These are phyloP conservation scores for Andrena praecox DNA, from an alignment of 2,888 invertebrate species.

Conservation along the genomic window DNA sequence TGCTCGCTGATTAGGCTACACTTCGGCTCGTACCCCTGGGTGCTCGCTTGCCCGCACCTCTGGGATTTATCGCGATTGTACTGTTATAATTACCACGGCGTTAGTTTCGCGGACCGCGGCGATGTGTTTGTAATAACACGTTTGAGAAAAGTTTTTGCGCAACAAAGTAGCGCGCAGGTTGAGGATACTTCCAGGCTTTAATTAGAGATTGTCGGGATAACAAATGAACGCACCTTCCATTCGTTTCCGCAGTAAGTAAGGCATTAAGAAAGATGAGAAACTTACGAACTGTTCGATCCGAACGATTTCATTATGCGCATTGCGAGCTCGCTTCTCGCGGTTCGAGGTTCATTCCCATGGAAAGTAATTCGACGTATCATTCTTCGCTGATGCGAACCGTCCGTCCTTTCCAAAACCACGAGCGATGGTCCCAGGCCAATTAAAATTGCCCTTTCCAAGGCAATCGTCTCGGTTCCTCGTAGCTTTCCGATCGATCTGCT, in stretches of 20 bases:
- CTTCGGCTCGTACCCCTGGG: background rate
- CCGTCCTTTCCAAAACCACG: background rate
- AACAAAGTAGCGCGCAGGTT: background rate
- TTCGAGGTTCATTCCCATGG: background rate
- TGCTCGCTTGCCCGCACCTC: background rate
- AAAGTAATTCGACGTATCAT: background rate
- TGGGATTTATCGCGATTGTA: background rate
- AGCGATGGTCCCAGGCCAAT: slow-evolving; percentile 28
- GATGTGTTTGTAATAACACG: background rate
- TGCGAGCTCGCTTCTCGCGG: background rate
- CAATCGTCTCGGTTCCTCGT: slow-evolving; percentile 40
- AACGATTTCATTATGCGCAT: background rate
- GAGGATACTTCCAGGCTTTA: background rate
- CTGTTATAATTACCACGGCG: background rate
- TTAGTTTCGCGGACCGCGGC: background rate
- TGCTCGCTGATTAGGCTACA: background rate
- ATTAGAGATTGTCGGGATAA: background rate
- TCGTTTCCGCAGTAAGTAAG: background rate
- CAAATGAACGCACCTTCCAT: background rate
- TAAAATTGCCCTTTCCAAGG: slow-evolving; percentile 45
- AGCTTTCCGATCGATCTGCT: slow-evolving; percentile 41
- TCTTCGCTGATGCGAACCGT: background rate
- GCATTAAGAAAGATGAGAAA: background rate
- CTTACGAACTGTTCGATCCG: background rate
- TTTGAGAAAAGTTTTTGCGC: background rate